Conservation (phyloP, 2,797 vertebrate genomes). For the Myripristis jacobus region DNA sequence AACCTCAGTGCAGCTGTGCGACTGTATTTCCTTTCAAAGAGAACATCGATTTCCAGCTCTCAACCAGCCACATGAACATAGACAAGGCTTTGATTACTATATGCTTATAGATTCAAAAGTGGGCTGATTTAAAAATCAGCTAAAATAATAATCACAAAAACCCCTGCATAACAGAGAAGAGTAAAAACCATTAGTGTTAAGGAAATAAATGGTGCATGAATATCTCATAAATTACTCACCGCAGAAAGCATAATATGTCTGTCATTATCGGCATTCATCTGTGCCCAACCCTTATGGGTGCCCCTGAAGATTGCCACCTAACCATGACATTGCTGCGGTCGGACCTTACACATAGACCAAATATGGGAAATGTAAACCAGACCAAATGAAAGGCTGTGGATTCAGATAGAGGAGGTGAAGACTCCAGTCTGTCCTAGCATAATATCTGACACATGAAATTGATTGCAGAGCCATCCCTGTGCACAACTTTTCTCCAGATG, state of each 20-base stretch:
- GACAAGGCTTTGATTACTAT: constrained; percentile 37
- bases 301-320: background rate
- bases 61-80: constrained; percentile 51
- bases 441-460: constrained; percentile 20
- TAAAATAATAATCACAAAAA: too few species aligned
- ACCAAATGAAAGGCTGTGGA: too few species aligned
- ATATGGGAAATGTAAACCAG: too few species aligned
- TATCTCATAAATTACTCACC: constrained; percentile 2
- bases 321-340: background rate
- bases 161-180: background rate
- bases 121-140: too few species aligned
- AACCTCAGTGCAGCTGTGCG: constrained; percentile 72
- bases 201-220: background rate
- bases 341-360: background rate
- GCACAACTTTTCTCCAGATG: constrained; percentile 1
- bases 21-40: constrained; percentile 62
- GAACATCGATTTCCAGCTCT: constrained; percentile 58
- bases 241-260: background rate
- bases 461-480: constrained; percentile 13
- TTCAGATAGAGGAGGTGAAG: background rate
- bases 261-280: background rate
- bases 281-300: background rate
- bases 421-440: constrained; percentile 4
- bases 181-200: background rate
- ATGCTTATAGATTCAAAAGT: constrained; percentile 22